Evolutionary conservation across 2,888 invertebrate species (phyloP), one percentile per base, ranked within the genome.

Genomic region (Globia sparganii): DNA sequence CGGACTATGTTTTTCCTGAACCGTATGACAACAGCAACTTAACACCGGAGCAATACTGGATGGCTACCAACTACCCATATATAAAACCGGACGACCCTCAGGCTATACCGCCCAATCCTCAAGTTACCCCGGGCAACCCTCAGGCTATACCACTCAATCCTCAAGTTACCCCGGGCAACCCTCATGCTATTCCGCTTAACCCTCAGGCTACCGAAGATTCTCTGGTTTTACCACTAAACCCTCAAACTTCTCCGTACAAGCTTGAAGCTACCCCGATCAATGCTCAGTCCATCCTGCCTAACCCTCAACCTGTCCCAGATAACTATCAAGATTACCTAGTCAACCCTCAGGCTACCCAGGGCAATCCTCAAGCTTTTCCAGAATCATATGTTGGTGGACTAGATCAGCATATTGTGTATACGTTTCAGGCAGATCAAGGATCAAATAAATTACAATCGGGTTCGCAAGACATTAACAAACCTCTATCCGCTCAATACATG

Each of bases 331-430:
- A 37, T 28, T 34, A 46, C 37, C 4, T 58, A 25, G 9, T n/a
- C 18, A 43, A 65, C 31, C 13, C 64, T 65, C 80, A 80, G 8
- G 31, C 9, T 67, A 56, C 31, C 2, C 61, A n/a, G 4, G 66
- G 5, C 5, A 58, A 73, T 43, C 1, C 56, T 40, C 76, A 77
- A n/a, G n/a, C 11, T 28, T 43, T 58, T 25, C 28, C 28, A 9
- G 43, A 67, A 62, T 13, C 78, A 31, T 18, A 73, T 78, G 15
- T 34, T 2, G 69, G 21, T n/a, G 61, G 34, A 28, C 5, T 70
- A 49, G 67, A 83, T 59, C 53, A 68, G 15, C 31, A 70, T 81
- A 0, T 28, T 28, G 79, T 83, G 15, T 82, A 71, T 43, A 58
- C 80, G 40, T 83, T 82, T 28, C 34, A 46, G 4, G 21, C 11